Evolutionary conservation across 1,140 invertebrate species (phyloP), one percentile per base, ranked within the genome.

Genomic region (Acromyrmex charruanus): DNA sequence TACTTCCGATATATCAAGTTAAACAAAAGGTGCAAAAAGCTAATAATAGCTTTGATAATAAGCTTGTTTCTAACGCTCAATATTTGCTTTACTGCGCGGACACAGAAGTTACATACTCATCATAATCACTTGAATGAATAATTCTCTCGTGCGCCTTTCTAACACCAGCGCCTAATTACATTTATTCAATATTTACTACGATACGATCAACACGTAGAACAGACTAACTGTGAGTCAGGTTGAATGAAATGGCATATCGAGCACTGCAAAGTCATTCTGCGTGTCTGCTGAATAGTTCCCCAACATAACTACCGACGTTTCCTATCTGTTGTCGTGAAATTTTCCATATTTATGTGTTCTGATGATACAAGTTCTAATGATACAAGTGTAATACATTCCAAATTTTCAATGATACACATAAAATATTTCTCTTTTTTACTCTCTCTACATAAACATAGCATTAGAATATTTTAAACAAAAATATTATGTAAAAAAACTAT

Each of bases 181-280:
- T 92, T 93, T 92, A 93, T 92, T 93, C 92, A 92, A 93, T 92
- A 93, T 92, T 93, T 93, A 93, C 84, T 44, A 12, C 21, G 92
- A 93, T 93, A 93, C 39, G 85, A 92, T 93, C 93, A 82, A 82
- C 85, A 71, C 65, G 85, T 72, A 88, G 80, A 69, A 79, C 90
- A 84, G 85, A 80, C 81, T 72, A 51, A 72, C 89, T 81, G 91
- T 93, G 93, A 90, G 87, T 92, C 86, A 88, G 91, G 84, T 90
- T 79, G 84, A 88, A 90, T 90, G 91, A 93, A 90, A 91, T 77
- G 86, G 90, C 92, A 92, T 77, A 91, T 92, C 89, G 79, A 74
- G 77, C 63, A 72, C 5, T 91, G 93, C 93, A 87, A 31, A 92
- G 93, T 93, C 93, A 93, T 92, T 68, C 87, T 66, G 21, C 59